Base-by-base conservation (phyloP, 2,888 invertebrate species). In the Torymus auratus region DNA sequence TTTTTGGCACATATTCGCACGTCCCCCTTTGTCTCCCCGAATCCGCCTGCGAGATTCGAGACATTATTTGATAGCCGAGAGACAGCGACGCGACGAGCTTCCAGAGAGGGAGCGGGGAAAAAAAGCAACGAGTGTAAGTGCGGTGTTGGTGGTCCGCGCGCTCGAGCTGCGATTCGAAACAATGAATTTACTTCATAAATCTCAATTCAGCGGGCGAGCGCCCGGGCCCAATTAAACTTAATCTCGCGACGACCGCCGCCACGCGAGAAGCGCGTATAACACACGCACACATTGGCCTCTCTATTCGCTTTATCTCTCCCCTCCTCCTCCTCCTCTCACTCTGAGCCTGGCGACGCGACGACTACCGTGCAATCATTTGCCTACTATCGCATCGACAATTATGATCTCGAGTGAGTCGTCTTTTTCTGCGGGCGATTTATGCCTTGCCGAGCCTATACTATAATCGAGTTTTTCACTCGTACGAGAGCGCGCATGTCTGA, bases 181-280 rank as follows among this genome's bases (percentile, higher is more conserved):
- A 90, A 90, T 89, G 89, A 90, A 90, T 90, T 90, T 90, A 89
- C 89, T 90, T 90, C 90, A 90, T 90, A 90, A 90, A 90, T 90
- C 90, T 89, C 88, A 90, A 90, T 90, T 90, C 88, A 89, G 84
- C 84, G 83, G 85, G n/a, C 50, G 56, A 17, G 15, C 15, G 11
- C 87, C 86, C 86, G 85, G 84, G 41, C 41, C 85, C 90, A 89
- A 90, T 90, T 90, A 90, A 90, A 89, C 87, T 89, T 88, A 88
- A 89, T 89, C 87, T 14, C 15, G 62, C 62, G 62, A 13, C 62
- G 62, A 62, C 62, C 62, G 62, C 61, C 17, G 15, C 61, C 17
- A 28, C 65, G 72, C 53, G 73, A 65, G 17, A 64, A 41, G 23
- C 70, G 70, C 69, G 41, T 41, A 41, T 10, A 41, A 41, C 41